Conservation (phyloP, 2,113 vertebrate species). For the Accipiter virgatus region DNA sequence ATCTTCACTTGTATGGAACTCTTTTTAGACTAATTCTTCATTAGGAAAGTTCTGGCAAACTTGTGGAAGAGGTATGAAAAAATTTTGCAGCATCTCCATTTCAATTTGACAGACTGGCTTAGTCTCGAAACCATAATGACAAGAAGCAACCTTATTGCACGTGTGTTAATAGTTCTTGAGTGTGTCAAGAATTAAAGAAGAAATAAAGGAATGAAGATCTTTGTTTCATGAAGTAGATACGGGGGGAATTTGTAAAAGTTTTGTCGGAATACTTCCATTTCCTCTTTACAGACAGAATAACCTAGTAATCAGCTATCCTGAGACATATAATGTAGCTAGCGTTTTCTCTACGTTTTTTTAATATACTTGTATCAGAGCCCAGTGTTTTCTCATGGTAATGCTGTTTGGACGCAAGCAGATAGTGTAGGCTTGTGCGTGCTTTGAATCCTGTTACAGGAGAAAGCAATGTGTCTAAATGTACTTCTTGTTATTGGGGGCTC, state of each 20-base stretch:
- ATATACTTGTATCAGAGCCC: not conserved
- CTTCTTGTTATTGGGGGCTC: not conserved
- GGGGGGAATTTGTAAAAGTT: not conserved
- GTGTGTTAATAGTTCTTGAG: not conserved
- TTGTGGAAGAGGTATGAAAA: not conserved
- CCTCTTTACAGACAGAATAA: not conserved
- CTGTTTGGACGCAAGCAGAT: not conserved
- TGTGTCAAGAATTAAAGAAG: not conserved
- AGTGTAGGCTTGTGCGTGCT: not conserved
- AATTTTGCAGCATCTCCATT: not conserved
- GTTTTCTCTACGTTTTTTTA: not conserved
- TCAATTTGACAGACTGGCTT: not conserved
- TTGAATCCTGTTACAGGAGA: not conserved
- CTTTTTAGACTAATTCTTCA: not conserved
- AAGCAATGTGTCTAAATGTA: not conserved
- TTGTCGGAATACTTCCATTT: not conserved
- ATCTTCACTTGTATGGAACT: not conserved
- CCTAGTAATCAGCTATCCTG: not conserved
- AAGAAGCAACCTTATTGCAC: not conserved
- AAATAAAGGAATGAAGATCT: not conserved
- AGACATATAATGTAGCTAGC: not conserved
- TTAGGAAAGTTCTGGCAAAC: not conserved
- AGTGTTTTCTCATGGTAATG: not conserved
- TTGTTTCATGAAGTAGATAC: not conserved
- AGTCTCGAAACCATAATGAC: not conserved